Evolutionary conservation across 2,797 vertebrate species (phyloP), one percentile per base, ranked within the genome.

Genomic region (Xiphophorus birchmanni): DNA sequence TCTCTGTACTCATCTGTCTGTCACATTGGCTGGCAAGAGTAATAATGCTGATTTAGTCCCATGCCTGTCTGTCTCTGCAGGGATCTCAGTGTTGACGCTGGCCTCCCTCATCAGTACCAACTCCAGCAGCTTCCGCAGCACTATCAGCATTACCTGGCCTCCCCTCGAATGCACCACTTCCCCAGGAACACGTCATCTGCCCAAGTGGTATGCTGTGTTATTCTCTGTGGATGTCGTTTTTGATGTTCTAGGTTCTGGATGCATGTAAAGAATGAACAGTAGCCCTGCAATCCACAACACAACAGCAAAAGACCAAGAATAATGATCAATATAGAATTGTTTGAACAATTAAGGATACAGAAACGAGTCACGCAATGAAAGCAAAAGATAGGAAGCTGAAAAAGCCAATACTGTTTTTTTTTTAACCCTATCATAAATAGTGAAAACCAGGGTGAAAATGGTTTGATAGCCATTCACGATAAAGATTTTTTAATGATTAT

Each of bases 81-180:
- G 98, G 98, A 99, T 92, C 97, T 99, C 94, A 99, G 98, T 1
- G 97, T 99, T 0, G 98, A 99, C 0, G 96, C 97, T 0, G 96
- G 96, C 77, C 94, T 98, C 92, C 95, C 97, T 71, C 97, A 97
- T 76, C 98, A 99, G 96, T 99, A 98, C 94, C 98, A 99, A 92
- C 96, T 99, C 86, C 97, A 97, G 84, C 96, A 98, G 0, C 96
- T 98, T 86, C 97, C 98, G 0, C 98, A 99, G 93, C 98, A 97
- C 93, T 99, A 98, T 96, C 98, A 99, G 94, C 98, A 99, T 95
- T 99, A 99, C 93, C 91, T 99, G 92, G 95, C 97, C 6, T 97
- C 97, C n/a, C 97, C 98, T 84, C 96, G 98, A 84, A 94, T 99
- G 95, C 98, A 99, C 91, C 98, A 99, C 89, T 99, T 99, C 78